Evolutionary conservation across 2,888 invertebrate species (phyloP), one percentile per base, ranked within the genome.

Genomic region (Drosophila paucipuncta): DNA sequence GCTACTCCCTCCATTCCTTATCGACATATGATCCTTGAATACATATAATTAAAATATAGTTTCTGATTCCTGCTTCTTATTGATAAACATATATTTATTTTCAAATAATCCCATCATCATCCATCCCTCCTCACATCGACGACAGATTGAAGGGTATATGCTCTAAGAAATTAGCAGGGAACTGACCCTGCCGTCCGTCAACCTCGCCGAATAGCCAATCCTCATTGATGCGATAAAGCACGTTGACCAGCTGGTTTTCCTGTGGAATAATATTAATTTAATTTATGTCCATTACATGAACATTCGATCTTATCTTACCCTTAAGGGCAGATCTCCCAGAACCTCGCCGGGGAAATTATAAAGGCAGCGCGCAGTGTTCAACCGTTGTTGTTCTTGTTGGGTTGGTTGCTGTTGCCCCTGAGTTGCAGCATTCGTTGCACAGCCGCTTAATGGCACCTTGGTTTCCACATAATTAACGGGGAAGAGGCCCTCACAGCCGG

Each of bases 131-230:
- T 41, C 72, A 85, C 71, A 87, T 65, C 85, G 91, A 87, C 74
- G 93, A 92, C 88, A 95, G 89, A 92, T 93, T 93, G 52, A 82
- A 90, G 71, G 95, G 95, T 88, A 95, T 92, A 91, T 94, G 93
- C 92, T 96, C 95, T 71, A 97, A 96, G 93, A 96, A 97, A 94
- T 96, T 96, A 35, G 95, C 94, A 64, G 97, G 97, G 93, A 97
- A 97, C 92, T 97, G 97, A 78, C 97, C 97, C 90, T 94, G 95
- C 75, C 94, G 93, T 39, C 95, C 95, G 70, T 95, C 94, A 79
- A 95, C 95, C 91, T 96, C 96, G 22, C 97, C 97, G 90, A 95
- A 96, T 68, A 96, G 94, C 97, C 97, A 97, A 84, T 97, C 96
- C 60, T 96, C 95, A 85, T 96, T 96, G 82, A 97, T 94, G 93